These are phyloP conservation scores for Plagiodera versicolora DNA, from an alignment of 2,888 invertebrate genomes.

Conservation along the genomic window DNA sequence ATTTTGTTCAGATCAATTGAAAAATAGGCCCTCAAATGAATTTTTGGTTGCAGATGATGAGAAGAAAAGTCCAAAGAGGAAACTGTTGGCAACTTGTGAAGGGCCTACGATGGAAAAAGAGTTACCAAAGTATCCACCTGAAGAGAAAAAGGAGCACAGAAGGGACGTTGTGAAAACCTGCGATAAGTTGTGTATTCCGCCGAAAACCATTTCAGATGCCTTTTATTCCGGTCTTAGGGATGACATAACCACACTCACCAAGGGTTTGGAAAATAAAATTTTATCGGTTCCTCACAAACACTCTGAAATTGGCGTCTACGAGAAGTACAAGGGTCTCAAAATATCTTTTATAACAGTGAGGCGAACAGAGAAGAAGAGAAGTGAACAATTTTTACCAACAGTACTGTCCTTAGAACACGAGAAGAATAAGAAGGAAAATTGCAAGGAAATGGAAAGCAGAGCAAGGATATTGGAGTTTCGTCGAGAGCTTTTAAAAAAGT, in stretches of 20 bases:
- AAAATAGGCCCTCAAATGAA: neutral
- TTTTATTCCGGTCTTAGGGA: neutral
- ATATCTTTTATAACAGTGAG: conserved; percentile 8
- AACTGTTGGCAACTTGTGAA: neutral
- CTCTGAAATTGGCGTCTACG: neutral
- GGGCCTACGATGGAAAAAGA: neutral
- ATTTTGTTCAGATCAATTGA: neutral
- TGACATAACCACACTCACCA: conserved; percentile 1
- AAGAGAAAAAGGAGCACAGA: neutral
- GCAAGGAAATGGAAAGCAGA: neutral
- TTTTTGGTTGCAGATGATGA: neutral
- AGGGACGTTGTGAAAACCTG: neutral
- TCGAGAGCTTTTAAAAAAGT: conserved; percentile 11
- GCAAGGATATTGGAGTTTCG: conserved; percentile 9
- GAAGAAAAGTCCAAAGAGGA: neutral
- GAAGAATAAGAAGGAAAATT: neutral
- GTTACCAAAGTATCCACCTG: neutral
- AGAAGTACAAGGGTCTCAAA: conserved; percentile 10
- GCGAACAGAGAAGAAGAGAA: neutral
- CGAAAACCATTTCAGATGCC: neutral
- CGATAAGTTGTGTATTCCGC: neutral
- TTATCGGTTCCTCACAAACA: neutral
- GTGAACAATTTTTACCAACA: neutral
- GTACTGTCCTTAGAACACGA: neutral
- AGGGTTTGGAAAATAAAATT: neutral